Percentiles rank a stretch among this genome's conserved stretches.
Evolutionary conservation across 2,797 vertebrate species (phyloP).

Genomic region (Loris lydekkerianus): DNA sequence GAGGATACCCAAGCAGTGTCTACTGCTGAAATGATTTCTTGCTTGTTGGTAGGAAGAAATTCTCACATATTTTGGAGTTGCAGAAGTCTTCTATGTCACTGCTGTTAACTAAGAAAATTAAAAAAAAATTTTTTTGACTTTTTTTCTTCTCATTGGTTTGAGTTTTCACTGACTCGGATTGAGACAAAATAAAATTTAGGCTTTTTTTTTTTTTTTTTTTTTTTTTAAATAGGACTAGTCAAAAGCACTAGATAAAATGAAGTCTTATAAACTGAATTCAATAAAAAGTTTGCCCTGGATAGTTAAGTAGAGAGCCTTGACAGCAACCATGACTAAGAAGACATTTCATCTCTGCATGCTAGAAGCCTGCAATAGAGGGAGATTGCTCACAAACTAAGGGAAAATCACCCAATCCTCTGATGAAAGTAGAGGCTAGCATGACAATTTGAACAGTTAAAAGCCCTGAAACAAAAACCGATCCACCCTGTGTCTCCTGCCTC

Average conservation of each 20-base stretch:
- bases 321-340: neutral
- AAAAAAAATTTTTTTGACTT: neutral
- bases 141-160: neutral
- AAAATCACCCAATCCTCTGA: neutral
- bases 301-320: neutral
- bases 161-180: neutral
- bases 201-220: no score
- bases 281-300: neutral
- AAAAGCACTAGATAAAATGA: neutral
- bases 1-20: neutral
- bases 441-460: neutral
- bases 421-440: neutral
- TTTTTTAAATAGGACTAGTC: neutral
- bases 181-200: neutral
- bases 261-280: neutral
- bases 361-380: neutral
- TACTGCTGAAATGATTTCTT: neutral
- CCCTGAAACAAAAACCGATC: neutral
- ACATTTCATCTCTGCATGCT: accelerated
- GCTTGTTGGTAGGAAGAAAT: neutral
- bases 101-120: neutral
- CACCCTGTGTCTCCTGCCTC: neutral
- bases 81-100: neutral
- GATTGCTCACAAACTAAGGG: neutral
- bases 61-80: neutral